Percentiles rank a stretch among this genome's conserved stretches.
Evolutionary conservation across 2,888 invertebrate genomes (phyloP).

Genomic region (Chloromyia formosa): DNA sequence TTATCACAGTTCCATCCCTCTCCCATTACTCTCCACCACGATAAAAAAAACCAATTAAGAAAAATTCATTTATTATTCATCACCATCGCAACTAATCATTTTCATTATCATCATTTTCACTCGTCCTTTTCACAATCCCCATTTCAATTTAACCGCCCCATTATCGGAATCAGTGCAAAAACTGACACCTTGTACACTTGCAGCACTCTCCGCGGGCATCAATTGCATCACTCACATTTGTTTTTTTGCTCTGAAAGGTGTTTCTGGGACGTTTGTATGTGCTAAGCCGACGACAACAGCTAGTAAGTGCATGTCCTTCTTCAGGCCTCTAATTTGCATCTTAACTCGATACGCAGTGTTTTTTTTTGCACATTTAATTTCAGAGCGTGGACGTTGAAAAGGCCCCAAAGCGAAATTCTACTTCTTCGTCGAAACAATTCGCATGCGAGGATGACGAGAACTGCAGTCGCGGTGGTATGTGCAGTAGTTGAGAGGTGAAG

Average conservation of each 20-base stretch:
- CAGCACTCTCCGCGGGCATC: not conserved
- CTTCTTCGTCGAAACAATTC: too few species aligned
- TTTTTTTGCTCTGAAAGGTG: not conserved
- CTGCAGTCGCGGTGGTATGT: too few species aligned
- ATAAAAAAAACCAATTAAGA: too few species aligned
- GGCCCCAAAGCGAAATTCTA: not conserved
- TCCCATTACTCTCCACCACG: too few species aligned
- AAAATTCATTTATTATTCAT: constrained; percentile 6
- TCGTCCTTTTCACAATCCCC: not conserved
- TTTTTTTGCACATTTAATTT: not conserved
- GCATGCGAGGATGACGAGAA: too few species aligned
- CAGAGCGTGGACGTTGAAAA: not conserved
- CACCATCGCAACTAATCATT: constrained; percentile 1
- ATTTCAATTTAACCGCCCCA: constrained; percentile 16
- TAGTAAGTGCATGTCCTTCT: constrained; percentile 10
- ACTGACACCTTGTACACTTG: constrained; percentile 30
- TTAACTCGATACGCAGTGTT: not conserved
- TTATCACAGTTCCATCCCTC: too few species aligned
- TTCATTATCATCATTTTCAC: constrained; percentile 21
- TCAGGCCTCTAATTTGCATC: constrained; percentile 33
- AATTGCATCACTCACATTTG: too few species aligned
- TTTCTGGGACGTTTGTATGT: constrained; percentile 31
- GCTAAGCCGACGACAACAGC: constrained; percentile 29
- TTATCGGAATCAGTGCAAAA: constrained; percentile 25
- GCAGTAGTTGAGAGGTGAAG: not conserved